These are phyloP conservation scores for Macrosiphum euphorbiae DNA, from an alignment of 2,888 invertebrate genomes.

Conservation along the genomic window DNA sequence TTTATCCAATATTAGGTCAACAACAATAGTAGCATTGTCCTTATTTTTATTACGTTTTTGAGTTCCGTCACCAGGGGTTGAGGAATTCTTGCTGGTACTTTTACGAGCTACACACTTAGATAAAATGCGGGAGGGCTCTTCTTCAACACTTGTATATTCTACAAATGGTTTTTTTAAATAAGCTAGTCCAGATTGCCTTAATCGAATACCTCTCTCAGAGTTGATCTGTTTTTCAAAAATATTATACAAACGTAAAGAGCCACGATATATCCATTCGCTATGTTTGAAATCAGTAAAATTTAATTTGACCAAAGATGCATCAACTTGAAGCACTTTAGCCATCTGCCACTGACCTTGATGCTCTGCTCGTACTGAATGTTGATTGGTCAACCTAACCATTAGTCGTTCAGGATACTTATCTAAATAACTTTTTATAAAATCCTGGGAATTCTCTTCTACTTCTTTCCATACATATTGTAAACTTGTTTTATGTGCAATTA, in stretches of 20 bases:
- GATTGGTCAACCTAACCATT: conserved; percentile 87
- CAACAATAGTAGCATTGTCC: not conserved
- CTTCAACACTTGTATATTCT: conserved; percentile 28
- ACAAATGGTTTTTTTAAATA: conserved; percentile 59
- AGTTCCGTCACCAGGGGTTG: not conserved
- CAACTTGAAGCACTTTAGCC: conserved; percentile 84
- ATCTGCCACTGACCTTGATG: conserved; percentile 89
- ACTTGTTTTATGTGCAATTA: conserved; percentile 77
- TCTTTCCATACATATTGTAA: conserved; percentile 85
- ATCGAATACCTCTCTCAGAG: conserved; percentile 21
- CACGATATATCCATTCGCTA: conserved; percentile 95
- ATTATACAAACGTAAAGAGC: conserved; percentile 79
- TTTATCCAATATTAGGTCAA: not conserved
- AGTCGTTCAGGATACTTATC: conserved; percentile 85
- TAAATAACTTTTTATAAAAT: conserved; percentile 89
- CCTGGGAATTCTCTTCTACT: conserved; percentile 83
- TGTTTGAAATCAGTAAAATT: conserved; percentile 82
- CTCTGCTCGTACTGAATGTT: conserved; percentile 87
- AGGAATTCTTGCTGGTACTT: conserved; percentile 73
- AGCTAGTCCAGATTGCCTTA: conserved; percentile 39
- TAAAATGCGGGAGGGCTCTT: not conserved
- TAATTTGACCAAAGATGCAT: conserved; percentile 90
- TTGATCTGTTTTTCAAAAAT: conserved; percentile 64
- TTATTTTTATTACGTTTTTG: not conserved
- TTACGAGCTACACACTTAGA: conserved; percentile 84